Conservation (phyloP, 2,797 vertebrate species). For the Alcedo atthis region DNA sequence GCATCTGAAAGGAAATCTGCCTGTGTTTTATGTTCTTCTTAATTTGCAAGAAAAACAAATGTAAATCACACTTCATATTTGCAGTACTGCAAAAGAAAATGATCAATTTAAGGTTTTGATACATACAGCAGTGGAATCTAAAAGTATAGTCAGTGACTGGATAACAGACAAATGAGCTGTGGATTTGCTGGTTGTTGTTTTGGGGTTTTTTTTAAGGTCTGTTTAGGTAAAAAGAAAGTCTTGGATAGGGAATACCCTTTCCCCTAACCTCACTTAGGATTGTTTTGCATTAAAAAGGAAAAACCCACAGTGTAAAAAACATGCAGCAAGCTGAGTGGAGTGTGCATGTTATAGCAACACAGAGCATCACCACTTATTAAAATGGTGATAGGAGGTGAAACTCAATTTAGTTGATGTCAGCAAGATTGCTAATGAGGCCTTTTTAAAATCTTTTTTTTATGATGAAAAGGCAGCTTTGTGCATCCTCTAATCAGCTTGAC, state of each 20-base stretch:
- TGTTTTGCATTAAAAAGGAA: slow-evolving; percentile 49
- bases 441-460: background rate
- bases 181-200: background rate
- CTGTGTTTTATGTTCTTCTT: slow-evolving; percentile 36
- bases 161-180: background rate
- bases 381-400: slow-evolving; percentile 68
- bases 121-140: background rate
- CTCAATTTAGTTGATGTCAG: slow-evolving; percentile 71
- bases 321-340: slow-evolving; percentile 19
- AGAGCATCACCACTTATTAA: slow-evolving; percentile 58
- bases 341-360: background rate
- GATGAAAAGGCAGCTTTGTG: slow-evolving; percentile 68
- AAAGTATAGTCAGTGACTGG: background rate
- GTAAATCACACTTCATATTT: slow-evolving; percentile 41
- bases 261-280: background rate
- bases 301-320: background rate
- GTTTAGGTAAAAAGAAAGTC: slow-evolving; percentile 2
- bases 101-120: slow-evolving; percentile 39
- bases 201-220: slow-evolving; percentile 16
- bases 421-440: slow-evolving; percentile 64
- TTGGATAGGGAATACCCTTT: slow-evolving; percentile 37
- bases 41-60: slow-evolving; percentile 65
- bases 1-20: slow-evolving; percentile 8
- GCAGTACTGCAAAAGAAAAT: slow-evolving; percentile 12
- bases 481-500: slow-evolving; percentile 73